Base-by-base conservation (phyloP, 2,888 invertebrate genomes). In the Stenodema calcarata region DNA sequence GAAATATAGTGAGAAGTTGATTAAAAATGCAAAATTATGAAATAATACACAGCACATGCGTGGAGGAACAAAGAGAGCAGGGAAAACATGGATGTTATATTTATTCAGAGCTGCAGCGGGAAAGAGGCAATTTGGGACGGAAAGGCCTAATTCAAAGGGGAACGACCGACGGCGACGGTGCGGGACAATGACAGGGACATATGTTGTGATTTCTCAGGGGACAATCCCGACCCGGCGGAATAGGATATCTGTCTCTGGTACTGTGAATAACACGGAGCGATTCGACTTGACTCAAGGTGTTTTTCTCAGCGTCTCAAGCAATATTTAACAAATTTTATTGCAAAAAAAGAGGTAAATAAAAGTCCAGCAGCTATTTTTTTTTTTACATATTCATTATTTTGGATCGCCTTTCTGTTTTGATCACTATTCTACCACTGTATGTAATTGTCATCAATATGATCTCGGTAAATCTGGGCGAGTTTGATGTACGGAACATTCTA, bases 171-270 rank as follows among this genome's bases (percentile, higher is more conserved):
- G n/a, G n/a, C 62, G 62, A 62, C 62, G 18, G 62, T 11, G 23
- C 23, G 62, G 27, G 18, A 62, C 23, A 62, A 78, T 78, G 78
- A 78, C 78, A 42, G 42, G 41, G 35, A 69, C 82, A 69, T 69
- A 82, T 82, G 82, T 69, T 62, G 82, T 82, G 82, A 82, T 82
- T 82, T 82, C 82, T 82, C 82, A 23, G 9, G 82, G 82, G 82
- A 82, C 82, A 44, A 27, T 35, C 27, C 27, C 78, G 44, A 78
- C 27, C 27, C 41, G 44, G 3, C 78, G 42, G 44, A 44, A 44
- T 42, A 42, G 3, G 78, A 44, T 62, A 62, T 62, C 62, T 27
- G 62, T 62, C 62, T 62, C 62, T 62, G 23, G 62, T 23, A 62
- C 62, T 62, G 62, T 62, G 62, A 62, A 23, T 62, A 62, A 62